A percentile compares a stretch with the other conserved stretches of the same genome.
Evolutionary conservation across 2,888 invertebrate genomes (phyloP).

Genomic region (Oxystoma pomonae): DNA sequence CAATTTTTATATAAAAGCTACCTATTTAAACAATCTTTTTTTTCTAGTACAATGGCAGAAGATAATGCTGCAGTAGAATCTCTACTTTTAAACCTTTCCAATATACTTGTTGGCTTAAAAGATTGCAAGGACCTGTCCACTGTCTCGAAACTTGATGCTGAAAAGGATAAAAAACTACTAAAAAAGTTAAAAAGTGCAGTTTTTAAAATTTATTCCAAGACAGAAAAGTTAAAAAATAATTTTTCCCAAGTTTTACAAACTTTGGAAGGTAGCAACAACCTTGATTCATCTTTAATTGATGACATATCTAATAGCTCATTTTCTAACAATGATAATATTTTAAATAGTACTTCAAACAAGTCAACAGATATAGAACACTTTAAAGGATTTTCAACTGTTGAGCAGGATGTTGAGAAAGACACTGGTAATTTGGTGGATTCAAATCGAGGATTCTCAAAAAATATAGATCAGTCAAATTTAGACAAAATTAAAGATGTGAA

Average conservation of each 20-base stretch:
- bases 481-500: no score
- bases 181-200: slow-evolving; percentile 16
- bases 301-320: neutral
- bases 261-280: neutral
- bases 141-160: slow-evolving; percentile 11
- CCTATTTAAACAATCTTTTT: no score
- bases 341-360: neutral
- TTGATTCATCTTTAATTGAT: neutral
- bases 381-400: neutral
- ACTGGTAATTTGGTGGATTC: no score
- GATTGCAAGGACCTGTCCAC: neutral
- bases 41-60: neutral
- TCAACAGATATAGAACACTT: neutral
- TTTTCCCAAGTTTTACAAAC: slow-evolving; percentile 9
- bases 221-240: slow-evolving; percentile 10
- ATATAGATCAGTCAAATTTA: no score
- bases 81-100: neutral
- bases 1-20: no score
- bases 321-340: neutral
- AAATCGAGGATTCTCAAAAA: no score
- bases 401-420: no score
- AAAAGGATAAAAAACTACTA: slow-evolving; percentile 10
- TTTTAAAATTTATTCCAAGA: slow-evolving; percentile 9
- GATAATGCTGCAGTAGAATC: neutral
- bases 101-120: neutral